phyloP scores from a whole-genome alignment of 1,140 invertebrate genomes.

The Aphelenchoides fujianensis region DNA sequence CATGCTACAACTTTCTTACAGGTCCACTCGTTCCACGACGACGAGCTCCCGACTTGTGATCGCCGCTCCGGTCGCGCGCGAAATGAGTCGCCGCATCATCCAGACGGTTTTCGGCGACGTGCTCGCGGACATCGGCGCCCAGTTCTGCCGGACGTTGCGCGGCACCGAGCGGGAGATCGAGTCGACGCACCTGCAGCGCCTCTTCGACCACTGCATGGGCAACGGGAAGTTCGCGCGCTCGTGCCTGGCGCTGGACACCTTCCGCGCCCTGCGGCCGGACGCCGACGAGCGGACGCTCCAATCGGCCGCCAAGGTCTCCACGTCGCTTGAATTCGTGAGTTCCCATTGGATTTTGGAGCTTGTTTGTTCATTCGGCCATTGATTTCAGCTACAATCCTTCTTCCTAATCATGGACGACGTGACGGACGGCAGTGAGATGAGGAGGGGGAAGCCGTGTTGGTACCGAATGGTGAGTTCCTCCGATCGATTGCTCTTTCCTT shows the following conservation, averaged over 20 bases:
- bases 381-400: constrained; percentile 73
- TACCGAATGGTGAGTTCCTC: constrained; percentile 68
- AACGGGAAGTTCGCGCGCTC: constrained; percentile 54
- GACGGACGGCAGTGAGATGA: constrained; percentile 77
- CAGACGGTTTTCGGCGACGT: not conserved
- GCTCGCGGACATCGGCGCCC: not conserved
- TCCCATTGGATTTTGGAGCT: not conserved
- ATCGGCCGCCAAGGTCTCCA: constrained; percentile 45
- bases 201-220: constrained; percentile 56
- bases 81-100: not conserved
- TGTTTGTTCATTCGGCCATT: too few species aligned
- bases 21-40: too few species aligned
- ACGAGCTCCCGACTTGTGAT: too few species aligned
- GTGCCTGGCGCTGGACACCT: constrained; percentile 44
- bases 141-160: not conserved
- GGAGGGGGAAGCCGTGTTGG: constrained; percentile 85
- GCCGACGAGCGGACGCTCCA: constrained; percentile 31
- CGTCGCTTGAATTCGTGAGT: constrained; percentile 56
- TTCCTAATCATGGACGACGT: constrained; percentile 85
- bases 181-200: constrained; percentile 9
- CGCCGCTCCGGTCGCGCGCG: too few species aligned
- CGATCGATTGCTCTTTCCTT: too few species aligned
- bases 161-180: constrained; percentile 13
- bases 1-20: too few species aligned
- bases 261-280: constrained; percentile 37